Percentiles rank a stretch among this genome's conserved stretches.
phyloP scores from a whole-genome alignment of 2,888 invertebrate genomes.

The Julus scanicus region DNA sequence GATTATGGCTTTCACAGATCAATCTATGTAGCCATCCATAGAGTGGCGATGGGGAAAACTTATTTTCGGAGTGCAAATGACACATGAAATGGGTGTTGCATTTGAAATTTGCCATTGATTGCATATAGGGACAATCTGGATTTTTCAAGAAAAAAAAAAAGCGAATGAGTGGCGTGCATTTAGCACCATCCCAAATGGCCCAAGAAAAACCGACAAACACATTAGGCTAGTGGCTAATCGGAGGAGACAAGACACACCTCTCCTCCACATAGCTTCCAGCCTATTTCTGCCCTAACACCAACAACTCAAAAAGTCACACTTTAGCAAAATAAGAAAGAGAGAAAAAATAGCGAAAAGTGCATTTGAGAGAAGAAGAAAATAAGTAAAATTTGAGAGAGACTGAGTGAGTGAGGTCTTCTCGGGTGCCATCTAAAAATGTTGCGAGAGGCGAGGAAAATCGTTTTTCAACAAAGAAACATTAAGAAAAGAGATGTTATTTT shows the following conservation, averaged over 20 bases:
- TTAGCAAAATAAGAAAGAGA: slow-evolving; percentile 5
- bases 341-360: no score
- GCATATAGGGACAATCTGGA: slow-evolving; percentile 38
- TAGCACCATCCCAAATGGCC: slow-evolving; percentile 36
- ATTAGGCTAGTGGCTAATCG: slow-evolving; percentile 35
- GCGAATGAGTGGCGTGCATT: slow-evolving; percentile 35
- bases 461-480: slow-evolving; percentile 39
- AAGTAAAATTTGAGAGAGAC: slow-evolving; percentile 39
- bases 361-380: slow-evolving; percentile 35
- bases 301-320: slow-evolving; percentile 42
- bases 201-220: slow-evolving; percentile 16
- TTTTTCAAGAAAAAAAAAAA: slow-evolving; percentile 3
- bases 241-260: slow-evolving; percentile 42
- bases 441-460: slow-evolving; percentile 37
- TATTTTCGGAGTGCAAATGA: slow-evolving; percentile 36
- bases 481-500: slow-evolving; percentile 38
- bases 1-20: slow-evolving; percentile 34
- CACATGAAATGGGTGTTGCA: slow-evolving; percentile 42
- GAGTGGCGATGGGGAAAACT: slow-evolving; percentile 38
- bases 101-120: slow-evolving; percentile 34
- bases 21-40: not conserved
- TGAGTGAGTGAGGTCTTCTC: slow-evolving; percentile 19
- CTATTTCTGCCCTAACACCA: slow-evolving; percentile 31
- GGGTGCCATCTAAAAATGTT: slow-evolving; percentile 11
- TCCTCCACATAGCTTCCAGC: slow-evolving; percentile 36